These are phyloP conservation scores for Epizoanthus scotinus DNA, from an alignment of 92 coral and sea anemone genomes.

Conservation along the genomic window DNA sequence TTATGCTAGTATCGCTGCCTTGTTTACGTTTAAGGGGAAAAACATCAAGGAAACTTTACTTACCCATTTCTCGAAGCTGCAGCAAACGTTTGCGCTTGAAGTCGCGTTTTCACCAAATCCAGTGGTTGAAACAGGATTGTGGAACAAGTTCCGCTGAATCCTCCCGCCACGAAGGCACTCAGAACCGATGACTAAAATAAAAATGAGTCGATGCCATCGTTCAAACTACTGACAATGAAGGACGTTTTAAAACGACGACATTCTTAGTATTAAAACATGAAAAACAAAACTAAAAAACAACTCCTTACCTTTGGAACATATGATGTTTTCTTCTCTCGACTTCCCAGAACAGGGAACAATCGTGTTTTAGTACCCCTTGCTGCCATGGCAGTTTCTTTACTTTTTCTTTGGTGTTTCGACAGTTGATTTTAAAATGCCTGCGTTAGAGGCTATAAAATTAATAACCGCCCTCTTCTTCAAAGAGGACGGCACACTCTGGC, in stretches of 20 bases:
- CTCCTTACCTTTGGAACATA: no score
- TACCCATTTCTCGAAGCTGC: slow-evolving; percentile 40
- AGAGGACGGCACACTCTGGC: slow-evolving; percentile 39
- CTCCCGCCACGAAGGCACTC: slow-evolving; percentile 90
- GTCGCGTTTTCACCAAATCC: slow-evolving; percentile 90
- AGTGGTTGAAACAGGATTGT: slow-evolving; percentile 94
- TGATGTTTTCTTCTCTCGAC: no score
- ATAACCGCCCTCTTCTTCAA: slow-evolving; percentile 40
- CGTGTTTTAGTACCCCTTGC: no score
- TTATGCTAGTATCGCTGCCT: no score
- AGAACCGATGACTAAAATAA: slow-evolving; percentile 58
- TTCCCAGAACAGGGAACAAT: no score
- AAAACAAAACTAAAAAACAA: not conserved
- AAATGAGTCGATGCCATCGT: not conserved
- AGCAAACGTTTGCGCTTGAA: slow-evolving; percentile 63
- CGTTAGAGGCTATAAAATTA: slow-evolving; percentile 32
- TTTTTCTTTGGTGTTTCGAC: not conserved
- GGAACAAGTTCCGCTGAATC: slow-evolving; percentile 96
- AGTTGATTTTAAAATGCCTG: slow-evolving; percentile 17
- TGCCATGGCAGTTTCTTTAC: not conserved
- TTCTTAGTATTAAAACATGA: not conserved
- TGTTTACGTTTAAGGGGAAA: no score
- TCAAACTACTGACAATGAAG: not conserved
- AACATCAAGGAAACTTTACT: not conserved
- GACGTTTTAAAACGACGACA: no score